Percentiles rank a stretch among this genome's conserved stretches.
phyloP scores from a whole-genome alignment of 2,888 invertebrate species.

The Melanotus villosus region DNA sequence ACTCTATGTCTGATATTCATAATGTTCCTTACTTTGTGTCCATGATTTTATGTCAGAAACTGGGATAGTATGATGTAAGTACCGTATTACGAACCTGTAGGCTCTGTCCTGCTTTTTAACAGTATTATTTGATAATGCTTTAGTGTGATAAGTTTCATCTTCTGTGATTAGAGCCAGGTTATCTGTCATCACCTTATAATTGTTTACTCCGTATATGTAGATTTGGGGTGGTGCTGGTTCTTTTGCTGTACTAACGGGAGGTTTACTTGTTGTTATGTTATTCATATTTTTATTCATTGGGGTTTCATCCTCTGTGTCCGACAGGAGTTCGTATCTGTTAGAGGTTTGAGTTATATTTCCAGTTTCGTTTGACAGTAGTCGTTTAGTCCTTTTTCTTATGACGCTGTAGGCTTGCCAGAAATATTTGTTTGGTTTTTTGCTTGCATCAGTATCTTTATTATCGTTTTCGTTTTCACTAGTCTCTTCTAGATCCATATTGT shows the following conservation, averaged over 20 bases:
- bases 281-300: slow-evolving; percentile 5
- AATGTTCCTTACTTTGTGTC: slow-evolving; percentile 1
- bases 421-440: slow-evolving; percentile 3
- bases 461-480: neutral
- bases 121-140: neutral
- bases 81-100: slow-evolving; percentile 18
- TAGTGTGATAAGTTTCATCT: slow-evolving; percentile 21
- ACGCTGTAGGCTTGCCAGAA: neutral
- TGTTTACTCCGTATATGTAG: slow-evolving; percentile 22
- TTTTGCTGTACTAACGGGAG: neutral
- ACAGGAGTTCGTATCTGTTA: too few relatives aligned
- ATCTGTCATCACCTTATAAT: slow-evolving; percentile 19
- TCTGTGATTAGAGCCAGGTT: slow-evolving; percentile 13
- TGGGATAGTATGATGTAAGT: slow-evolving; percentile 18
- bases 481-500: neutral
- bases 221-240: slow-evolving; percentile 19
- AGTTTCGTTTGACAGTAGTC: neutral
- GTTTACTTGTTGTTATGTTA: neutral
- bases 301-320: neutral
- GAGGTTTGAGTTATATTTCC: neutral
- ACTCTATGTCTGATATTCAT: slow-evolving; percentile 16
- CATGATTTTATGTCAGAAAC: slow-evolving; percentile 2
- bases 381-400: neutral
- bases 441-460: slow-evolving; percentile 1
- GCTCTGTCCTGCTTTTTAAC: slow-evolving; percentile 7